Percentiles rank a stretch among this genome's conserved stretches.
Conservation (phyloP, 2,113 vertebrate genomes). For the Corvus moneduloides region DNA sequence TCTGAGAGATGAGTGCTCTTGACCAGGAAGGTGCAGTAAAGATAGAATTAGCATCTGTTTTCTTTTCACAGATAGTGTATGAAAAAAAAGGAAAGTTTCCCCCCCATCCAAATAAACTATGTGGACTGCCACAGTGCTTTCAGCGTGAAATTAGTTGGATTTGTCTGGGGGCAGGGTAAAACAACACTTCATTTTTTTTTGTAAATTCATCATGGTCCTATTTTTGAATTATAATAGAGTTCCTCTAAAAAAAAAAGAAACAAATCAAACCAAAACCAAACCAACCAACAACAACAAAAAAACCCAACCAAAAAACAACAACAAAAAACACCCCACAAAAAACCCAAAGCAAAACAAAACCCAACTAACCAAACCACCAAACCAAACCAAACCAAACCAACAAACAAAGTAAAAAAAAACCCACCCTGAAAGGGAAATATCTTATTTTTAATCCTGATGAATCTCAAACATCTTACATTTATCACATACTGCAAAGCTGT, state of each 20-base stretch:
- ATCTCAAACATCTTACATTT: not conserved
- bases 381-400: not conserved
- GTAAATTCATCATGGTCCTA: not conserved
- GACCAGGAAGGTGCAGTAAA: not conserved
- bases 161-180: not conserved
- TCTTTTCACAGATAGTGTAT: not conserved
- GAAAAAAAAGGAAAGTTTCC: not conserved
- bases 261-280: not conserved
- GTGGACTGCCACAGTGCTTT: not conserved
- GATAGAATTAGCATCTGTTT: not conserved
- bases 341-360: not conserved
- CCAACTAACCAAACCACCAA: not conserved
- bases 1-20: not conserved
- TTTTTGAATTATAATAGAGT: not conserved
- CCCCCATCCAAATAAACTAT: not conserved
- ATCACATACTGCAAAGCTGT: not conserved
- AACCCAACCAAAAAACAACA: too few relatives aligned
- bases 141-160: not conserved
- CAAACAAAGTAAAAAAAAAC: not conserved
- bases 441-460: not conserved
- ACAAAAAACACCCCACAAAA: too few relatives aligned
- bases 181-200: not conserved
- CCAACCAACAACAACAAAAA: too few relatives aligned
- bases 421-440: not conserved
- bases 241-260: not conserved